Evolutionary conservation across 2,113 vertebrate species (phyloP).

Genomic region (Chelonoidis abingdonii): DNA sequence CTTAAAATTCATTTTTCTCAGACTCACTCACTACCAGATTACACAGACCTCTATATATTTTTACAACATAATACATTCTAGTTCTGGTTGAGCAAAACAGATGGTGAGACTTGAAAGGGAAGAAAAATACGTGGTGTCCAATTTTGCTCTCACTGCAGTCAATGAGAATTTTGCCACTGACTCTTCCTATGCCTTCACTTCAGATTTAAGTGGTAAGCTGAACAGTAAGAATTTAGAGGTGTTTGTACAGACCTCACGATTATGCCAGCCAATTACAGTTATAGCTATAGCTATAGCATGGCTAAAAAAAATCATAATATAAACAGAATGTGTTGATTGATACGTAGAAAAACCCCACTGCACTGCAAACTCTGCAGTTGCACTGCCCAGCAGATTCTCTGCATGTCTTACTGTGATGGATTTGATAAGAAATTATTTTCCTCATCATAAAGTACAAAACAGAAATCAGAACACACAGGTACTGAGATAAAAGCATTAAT

Average conservation of each 20-base stretch:
- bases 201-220: constrained; percentile 7
- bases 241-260: not conserved
- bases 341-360: not conserved
- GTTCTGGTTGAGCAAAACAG: not conserved
- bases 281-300: not conserved
- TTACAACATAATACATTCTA: not conserved
- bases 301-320: not conserved
- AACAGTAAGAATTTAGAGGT: not conserved
- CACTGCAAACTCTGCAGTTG: not conserved
- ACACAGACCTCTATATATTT: not conserved
- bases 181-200: not conserved
- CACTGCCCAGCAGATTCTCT: not conserved
- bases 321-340: not conserved
- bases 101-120: not conserved
- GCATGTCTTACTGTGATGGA: constrained; percentile 20
- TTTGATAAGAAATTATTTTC: constrained; percentile 60
- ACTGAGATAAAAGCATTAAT: constrained; percentile 59
- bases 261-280: not conserved
- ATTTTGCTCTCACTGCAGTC: not conserved
- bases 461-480: not conserved
- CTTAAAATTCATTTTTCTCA: not conserved
- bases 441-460: constrained; percentile 47
- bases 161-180: not conserved
- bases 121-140: not conserved
- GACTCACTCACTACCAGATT: not conserved